Evolutionary conservation across 2,113 vertebrate genomes (phyloP).

Genomic region (Salvator merianae): DNA sequence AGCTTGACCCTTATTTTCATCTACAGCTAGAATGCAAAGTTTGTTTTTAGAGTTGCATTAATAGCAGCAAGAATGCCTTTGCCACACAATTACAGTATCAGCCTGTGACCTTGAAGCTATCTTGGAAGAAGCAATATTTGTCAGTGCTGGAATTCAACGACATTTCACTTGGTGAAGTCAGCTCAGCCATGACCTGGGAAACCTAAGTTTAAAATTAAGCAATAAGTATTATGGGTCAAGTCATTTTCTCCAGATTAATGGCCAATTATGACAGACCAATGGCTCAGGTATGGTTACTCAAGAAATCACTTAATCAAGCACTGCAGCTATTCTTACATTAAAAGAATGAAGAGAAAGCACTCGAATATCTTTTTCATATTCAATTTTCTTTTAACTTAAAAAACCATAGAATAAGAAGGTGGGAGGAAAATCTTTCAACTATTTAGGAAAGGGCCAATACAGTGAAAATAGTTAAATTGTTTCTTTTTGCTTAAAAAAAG

Average conservation of each 20-base stretch:
- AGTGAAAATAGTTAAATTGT: background rate
- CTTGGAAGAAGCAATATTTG: conserved; percentile 45
- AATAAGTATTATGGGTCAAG: conserved; percentile 49
- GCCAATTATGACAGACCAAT: conserved; percentile 41
- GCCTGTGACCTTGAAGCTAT: conserved; percentile 31
- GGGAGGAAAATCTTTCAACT: background rate
- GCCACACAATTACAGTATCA: conserved; percentile 36
- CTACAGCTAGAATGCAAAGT: background rate
- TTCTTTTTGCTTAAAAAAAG: background rate
- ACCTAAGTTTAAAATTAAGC: conserved; percentile 69
- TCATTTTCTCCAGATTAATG: conserved; percentile 70
- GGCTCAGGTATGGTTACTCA: conserved; percentile 58
- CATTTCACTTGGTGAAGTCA: conserved; percentile 31
- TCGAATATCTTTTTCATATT: background rate
- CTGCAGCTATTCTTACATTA: conserved; percentile 24
- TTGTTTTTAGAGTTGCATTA: background rate
- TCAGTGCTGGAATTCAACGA: conserved; percentile 44
- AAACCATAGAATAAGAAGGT: background rate
- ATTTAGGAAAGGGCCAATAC: background rate
- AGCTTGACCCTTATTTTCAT: background rate
- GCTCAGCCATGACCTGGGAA: conserved; percentile 38
- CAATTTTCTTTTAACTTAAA: background rate
- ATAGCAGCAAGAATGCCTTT: conserved; percentile 12
- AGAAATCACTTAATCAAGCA: conserved; percentile 69
- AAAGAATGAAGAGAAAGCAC: conserved; percentile 50